These are phyloP conservation scores for Epicauta chinensis DNA, from an alignment of 1,140 invertebrate genomes.

Conservation along the genomic window DNA sequence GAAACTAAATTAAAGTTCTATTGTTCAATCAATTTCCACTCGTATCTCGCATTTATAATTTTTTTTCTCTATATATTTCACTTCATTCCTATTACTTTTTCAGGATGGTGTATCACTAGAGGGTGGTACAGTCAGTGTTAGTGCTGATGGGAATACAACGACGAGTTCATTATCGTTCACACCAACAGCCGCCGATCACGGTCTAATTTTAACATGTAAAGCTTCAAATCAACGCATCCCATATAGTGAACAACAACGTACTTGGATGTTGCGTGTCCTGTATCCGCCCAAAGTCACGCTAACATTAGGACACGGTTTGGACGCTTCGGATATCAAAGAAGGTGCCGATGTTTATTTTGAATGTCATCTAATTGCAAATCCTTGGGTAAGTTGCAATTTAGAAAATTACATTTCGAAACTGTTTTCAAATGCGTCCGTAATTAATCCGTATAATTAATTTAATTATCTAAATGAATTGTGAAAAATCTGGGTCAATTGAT, in stretches of 20 bases:
- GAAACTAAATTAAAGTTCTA: too few relatives aligned
- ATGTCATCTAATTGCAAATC: slow-evolving; percentile 55
- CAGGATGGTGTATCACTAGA: slow-evolving; percentile 41
- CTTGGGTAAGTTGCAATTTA: slow-evolving; percentile 39
- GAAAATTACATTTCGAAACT: too few relatives aligned
- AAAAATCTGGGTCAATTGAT: too few relatives aligned
- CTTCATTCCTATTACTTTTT: too few relatives aligned
- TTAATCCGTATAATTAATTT: too few relatives aligned
- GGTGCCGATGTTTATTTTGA: slow-evolving; percentile 53
- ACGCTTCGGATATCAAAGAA: slow-evolving; percentile 38
- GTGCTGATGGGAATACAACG: slow-evolving; percentile 76
- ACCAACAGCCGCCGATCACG: slow-evolving; percentile 68
- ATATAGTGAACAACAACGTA: slow-evolving; percentile 56
- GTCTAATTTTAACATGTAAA: slow-evolving; percentile 58
- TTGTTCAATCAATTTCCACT: too few relatives aligned
- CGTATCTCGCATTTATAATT: too few relatives aligned
- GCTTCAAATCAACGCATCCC: slow-evolving; percentile 59
- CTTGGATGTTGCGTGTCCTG: slow-evolving; percentile 53
- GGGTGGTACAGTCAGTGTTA: slow-evolving; percentile 38
- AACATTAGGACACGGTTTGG: slow-evolving; percentile 39
- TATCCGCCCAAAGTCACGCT: slow-evolving; percentile 43
- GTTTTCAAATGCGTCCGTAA: too few relatives aligned
- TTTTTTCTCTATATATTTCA: too few relatives aligned
- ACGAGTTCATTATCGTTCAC: slow-evolving; percentile 76
- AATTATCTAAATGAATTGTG: too few relatives aligned